Evolutionary conservation across 2,888 invertebrate species (phyloP).

Genomic region (Alcis repandata): DNA sequence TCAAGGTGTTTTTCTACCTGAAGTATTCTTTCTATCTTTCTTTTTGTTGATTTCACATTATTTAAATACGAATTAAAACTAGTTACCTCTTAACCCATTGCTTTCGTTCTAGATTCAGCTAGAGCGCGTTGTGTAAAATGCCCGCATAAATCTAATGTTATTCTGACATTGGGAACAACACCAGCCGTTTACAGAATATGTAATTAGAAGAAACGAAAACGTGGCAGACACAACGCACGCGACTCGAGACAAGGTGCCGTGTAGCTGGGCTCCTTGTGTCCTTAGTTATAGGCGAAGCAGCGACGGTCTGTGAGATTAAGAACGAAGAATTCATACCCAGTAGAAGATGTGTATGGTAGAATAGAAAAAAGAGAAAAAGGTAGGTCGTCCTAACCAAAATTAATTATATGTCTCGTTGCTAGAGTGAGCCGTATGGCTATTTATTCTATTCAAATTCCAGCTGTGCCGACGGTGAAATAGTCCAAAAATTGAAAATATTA

Average conservation of each 20-base stretch:
- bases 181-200: slow-evolving; percentile 36
- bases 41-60: not conserved
- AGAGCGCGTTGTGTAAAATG: slow-evolving; percentile 27
- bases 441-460: no score
- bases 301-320: not conserved
- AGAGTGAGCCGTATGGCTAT: no score
- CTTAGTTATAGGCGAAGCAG: slow-evolving; percentile 9
- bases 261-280: slow-evolving; percentile 3
- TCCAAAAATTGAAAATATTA: no score
- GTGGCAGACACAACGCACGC: slow-evolving; percentile 31
- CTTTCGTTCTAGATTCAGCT: slow-evolving; percentile 12
- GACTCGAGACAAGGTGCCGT: slow-evolving; percentile 23
- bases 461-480: no score
- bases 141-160: slow-evolving; percentile 40
- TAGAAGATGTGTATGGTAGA: no score
- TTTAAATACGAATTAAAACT: slow-evolving; percentile 1
- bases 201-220: slow-evolving; percentile 36
- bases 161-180: slow-evolving; percentile 37
- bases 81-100: not conserved
- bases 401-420: no score
- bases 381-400: no score
- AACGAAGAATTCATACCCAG: not conserved
- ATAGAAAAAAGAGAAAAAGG: no score
- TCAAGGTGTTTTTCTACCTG: no score
- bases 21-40: not conserved